Conservation (phyloP, 2,888 invertebrate genomes). For the Scotopteryx bipunctaria region DNA sequence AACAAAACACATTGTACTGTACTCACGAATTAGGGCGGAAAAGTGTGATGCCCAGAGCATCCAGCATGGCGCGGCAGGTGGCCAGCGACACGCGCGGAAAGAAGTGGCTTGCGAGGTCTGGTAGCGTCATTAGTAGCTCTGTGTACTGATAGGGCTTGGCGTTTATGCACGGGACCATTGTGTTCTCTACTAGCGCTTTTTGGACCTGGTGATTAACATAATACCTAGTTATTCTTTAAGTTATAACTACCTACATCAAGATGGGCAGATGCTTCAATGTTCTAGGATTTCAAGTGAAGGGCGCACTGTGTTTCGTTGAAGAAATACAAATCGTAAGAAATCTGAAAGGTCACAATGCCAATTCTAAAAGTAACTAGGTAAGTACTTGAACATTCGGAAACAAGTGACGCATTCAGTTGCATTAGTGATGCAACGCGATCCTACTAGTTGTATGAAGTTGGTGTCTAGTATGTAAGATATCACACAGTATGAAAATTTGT, state of each 20-base stretch:
- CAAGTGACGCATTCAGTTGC: background rate
- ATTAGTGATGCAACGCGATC: too few relatives aligned
- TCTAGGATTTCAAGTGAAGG: background rate
- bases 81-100: slow-evolving; percentile 90
- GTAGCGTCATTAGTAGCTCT: slow-evolving; percentile 91
- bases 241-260: too few relatives aligned
- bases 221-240: too few relatives aligned
- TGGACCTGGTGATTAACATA: slow-evolving; percentile 83
- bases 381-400: background rate
- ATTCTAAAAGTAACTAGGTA: background rate
- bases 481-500: too few relatives aligned
- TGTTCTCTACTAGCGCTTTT: slow-evolving; percentile 90
- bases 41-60: slow-evolving; percentile 90
- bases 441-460: too few relatives aligned
- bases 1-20: too few relatives aligned
- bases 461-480: slow-evolving; percentile 22
- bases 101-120: slow-evolving; percentile 91
- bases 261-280: too few relatives aligned
- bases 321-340: too few relatives aligned
- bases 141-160: slow-evolving; percentile 92
- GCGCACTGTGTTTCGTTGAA: too few relatives aligned
- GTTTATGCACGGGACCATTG: slow-evolving; percentile 93
- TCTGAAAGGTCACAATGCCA: background rate
- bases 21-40: slow-evolving; percentile 93
- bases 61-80: slow-evolving; percentile 90